Conservation (phyloP, 2,113 vertebrate species). For the Andinoacara biseriatus region DNA sequence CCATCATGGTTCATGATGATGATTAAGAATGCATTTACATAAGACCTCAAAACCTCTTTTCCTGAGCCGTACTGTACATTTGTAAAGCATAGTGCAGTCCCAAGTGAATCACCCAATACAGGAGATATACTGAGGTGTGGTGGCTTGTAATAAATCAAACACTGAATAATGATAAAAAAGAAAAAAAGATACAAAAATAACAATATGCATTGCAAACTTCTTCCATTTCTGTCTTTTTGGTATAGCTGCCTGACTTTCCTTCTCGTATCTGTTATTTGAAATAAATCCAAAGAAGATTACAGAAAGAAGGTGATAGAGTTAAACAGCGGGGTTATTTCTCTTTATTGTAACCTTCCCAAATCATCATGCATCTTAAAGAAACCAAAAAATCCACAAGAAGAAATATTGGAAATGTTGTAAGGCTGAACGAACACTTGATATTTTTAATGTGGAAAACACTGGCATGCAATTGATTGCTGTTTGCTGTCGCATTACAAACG, state of each 20-base stretch:
- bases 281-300: neutral
- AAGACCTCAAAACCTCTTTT: neutral
- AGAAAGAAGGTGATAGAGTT: neutral
- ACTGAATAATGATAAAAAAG: neutral
- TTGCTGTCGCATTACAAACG: conserved; percentile 29
- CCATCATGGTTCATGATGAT: neutral
- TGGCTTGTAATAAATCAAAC: neutral
- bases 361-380: conserved; percentile 1
- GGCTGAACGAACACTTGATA: conserved; percentile 25
- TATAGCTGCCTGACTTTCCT: neutral
- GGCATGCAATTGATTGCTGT: conserved; percentile 34
- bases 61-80: neutral
- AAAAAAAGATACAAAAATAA: neutral
- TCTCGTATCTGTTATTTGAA: neutral
- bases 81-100: too few relatives aligned
- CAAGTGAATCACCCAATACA: neutral
- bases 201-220: neutral
- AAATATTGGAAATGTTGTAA: neutral
- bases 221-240: neutral
- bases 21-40: neutral
- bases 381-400: neutral
- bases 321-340: neutral
- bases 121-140: neutral
- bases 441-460: conserved; percentile 16
- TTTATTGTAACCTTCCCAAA: conserved; percentile 23